Evolutionary conservation across 2,797 vertebrate genomes (phyloP).

Genomic region (Nannoperca australis): DNA sequence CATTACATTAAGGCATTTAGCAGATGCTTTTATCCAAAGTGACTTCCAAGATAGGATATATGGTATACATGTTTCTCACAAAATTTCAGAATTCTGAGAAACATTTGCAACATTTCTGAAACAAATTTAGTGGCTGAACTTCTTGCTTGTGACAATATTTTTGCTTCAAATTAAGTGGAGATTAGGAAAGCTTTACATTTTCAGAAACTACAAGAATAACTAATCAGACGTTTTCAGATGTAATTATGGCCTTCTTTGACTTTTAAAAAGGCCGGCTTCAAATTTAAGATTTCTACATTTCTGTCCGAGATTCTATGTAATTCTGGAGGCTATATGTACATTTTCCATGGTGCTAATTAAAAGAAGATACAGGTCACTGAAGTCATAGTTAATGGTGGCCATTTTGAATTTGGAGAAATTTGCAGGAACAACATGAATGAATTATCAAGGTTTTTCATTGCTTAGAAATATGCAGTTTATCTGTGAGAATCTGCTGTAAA

Average conservation of each 20-base stretch:
- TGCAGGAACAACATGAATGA: background rate
- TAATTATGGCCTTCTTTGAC: background rate
- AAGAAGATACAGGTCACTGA: background rate
- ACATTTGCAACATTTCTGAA: conserved; percentile 4
- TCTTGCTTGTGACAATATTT: background rate
- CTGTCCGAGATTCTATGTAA: background rate
- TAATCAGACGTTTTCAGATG: background rate
- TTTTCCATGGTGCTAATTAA: background rate
- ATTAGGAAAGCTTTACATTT: background rate
- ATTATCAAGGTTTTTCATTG: background rate
- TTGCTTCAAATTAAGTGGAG: background rate
- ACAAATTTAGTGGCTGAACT: background rate
- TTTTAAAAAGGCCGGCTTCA: background rate
- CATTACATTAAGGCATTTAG: too few relatives aligned
- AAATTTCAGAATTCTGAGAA: background rate
- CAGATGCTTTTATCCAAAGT: too few relatives aligned
- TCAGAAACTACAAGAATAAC: background rate
- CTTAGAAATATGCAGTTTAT: background rate
- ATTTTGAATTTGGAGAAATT: conserved; percentile 11
- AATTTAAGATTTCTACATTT: background rate
- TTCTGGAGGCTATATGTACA: background rate
- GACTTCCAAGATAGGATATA: background rate
- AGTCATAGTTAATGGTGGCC: background rate
- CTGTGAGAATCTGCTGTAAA: background rate
- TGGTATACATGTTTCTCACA: background rate